A percentile compares a stretch with the other conserved stretches of the same genome.
Conservation (phyloP, 2,888 invertebrate genomes). For the Cremastobaeus sp. region DNA sequence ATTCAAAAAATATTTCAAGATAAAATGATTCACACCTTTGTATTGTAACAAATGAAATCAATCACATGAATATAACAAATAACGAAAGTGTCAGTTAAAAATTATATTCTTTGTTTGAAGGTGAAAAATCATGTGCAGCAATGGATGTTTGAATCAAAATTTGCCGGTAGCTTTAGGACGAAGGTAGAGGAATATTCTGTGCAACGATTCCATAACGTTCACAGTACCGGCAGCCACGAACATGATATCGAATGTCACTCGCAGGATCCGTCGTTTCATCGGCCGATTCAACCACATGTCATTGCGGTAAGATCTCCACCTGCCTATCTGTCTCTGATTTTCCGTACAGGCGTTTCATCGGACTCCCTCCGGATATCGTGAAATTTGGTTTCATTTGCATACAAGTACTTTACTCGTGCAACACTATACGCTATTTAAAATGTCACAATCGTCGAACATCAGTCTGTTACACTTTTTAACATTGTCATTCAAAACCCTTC, state of each 20-base stretch:
- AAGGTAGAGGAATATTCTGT: constrained; percentile 56
- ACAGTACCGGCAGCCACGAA: constrained; percentile 70
- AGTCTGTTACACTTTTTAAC: constrained; percentile 10
- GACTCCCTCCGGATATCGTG: constrained; percentile 60
- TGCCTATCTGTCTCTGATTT: constrained; percentile 72
- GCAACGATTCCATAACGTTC: constrained; percentile 62
- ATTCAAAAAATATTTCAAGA: too few relatives aligned
- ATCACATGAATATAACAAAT: too few relatives aligned
- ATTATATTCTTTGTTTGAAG: not conserved
- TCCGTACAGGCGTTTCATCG: constrained; percentile 72
- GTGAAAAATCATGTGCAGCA: not conserved
- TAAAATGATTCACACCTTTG: too few relatives aligned
- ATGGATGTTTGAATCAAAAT: constrained; percentile 18
- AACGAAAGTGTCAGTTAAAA: constrained; percentile 10
- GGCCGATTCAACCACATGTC: constrained; percentile 77
- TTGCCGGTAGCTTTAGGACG: constrained; percentile 39
- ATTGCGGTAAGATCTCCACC: constrained; percentile 77
- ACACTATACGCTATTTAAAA: constrained; percentile 39
- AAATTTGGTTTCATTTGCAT: constrained; percentile 58
- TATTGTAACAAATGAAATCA: too few relatives aligned
- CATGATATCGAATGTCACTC: constrained; percentile 78
- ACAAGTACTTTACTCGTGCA: constrained; percentile 42
- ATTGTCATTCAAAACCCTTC: too few relatives aligned
- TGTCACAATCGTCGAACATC: constrained; percentile 27
- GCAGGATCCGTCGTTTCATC: constrained; percentile 78